Conservation (phyloP, 2,797 vertebrate species). For the Sebastes nivosus region DNA sequence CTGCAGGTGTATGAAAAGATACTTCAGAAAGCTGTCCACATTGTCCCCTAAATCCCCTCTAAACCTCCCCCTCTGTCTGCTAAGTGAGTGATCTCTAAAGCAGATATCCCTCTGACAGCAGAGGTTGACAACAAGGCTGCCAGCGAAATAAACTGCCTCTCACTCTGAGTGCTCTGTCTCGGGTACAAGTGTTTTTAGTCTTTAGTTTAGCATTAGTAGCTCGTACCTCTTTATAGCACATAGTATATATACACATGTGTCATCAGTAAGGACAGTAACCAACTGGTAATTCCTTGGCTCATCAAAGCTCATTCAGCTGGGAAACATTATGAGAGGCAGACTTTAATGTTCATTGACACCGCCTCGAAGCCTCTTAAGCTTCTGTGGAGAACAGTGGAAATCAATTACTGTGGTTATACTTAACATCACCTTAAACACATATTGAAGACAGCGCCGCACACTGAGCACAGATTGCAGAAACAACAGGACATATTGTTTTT, state of each 20-base stretch:
- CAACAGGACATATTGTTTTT: not conserved
- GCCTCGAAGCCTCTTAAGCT: constrained; percentile 4
- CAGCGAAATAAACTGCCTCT: constrained; percentile 26
- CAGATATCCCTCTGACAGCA: constrained; percentile 53
- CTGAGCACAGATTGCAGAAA: constrained; percentile 17
- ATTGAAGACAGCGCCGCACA: not conserved
- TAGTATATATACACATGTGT: not conserved
- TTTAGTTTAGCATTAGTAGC: not conserved
- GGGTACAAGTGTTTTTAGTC: not conserved
- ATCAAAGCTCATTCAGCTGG: constrained; percentile 34
- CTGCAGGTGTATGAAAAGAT: not conserved
- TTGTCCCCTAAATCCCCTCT: constrained; percentile 64
- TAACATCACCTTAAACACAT: constrained; percentile 26
- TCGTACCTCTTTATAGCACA: not conserved
- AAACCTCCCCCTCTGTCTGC: constrained; percentile 48
- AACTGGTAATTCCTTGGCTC: constrained; percentile 11
- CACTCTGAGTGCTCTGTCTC: not conserved
- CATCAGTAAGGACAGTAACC: not conserved
- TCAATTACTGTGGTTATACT: constrained; percentile 35
- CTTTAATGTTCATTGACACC: constrained; percentile 11
- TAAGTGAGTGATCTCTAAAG: constrained; percentile 53
- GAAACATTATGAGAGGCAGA: constrained; percentile 20
- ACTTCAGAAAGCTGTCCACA: constrained; percentile 46
- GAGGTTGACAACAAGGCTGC: constrained; percentile 48
- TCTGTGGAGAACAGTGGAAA: constrained; percentile 34